Percentiles rank a stretch among this genome's conserved stretches.
phyloP scores from a whole-genome alignment of 2,797 vertebrate species.

The Schizopygopsis pylzovi region DNA sequence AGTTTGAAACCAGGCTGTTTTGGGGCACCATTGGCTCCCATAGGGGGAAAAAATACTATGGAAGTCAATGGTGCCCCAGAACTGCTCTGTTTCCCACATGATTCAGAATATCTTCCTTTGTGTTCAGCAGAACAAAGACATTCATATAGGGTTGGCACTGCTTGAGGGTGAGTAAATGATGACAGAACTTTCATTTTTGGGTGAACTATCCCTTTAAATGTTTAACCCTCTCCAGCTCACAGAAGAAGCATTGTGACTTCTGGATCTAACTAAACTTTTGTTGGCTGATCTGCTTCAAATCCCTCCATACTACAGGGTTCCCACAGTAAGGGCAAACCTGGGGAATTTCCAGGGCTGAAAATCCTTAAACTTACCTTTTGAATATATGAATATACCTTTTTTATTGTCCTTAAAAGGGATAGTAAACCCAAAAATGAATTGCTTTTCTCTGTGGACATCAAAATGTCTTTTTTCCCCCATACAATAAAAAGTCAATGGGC shows the following conservation, averaged over 20 bases:
- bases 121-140: too few species aligned
- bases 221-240: not conserved
- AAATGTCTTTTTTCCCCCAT: too few species aligned
- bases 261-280: not conserved
- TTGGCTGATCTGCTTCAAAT: conserved; percentile 9
- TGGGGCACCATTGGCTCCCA: too few species aligned
- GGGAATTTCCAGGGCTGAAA: not conserved
- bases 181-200: too few species aligned
- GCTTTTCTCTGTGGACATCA: not conserved
- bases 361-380: not conserved
- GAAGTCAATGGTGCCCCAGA: too few species aligned
- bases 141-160: too few species aligned
- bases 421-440: not conserved
- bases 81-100: too few species aligned
- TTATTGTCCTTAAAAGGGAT: not conserved
- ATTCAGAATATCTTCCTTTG: too few species aligned
- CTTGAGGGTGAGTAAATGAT: too few species aligned
- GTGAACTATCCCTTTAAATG: too few species aligned
- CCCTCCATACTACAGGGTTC: not conserved
- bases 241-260: not conserved
- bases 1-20: too few species aligned
- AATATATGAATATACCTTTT: not conserved
- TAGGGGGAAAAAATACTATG: too few species aligned
- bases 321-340: not conserved
- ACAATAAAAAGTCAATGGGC: not conserved